phyloP scores from a whole-genome alignment of 2,888 invertebrate species.

The Meandrusa payeni region DNA sequence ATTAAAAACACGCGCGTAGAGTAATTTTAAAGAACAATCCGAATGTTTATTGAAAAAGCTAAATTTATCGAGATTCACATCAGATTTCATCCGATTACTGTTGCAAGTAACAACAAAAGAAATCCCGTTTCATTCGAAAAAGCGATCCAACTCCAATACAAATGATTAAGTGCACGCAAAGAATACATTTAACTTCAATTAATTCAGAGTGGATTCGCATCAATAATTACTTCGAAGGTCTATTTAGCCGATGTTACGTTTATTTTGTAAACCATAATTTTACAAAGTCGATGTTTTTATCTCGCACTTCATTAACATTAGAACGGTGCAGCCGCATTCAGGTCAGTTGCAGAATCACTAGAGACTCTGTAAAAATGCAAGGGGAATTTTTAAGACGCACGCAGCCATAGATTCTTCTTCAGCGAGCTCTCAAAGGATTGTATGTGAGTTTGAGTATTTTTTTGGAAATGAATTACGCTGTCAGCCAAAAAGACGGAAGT shows the following conservation, averaged over 20 bases:
- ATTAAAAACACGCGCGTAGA: neutral
- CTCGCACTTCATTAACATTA: too few relatives aligned
- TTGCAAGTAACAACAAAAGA: conserved; percentile 4
- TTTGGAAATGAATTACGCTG: too few relatives aligned
- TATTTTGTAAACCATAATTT: neutral
- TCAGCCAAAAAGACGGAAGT: too few relatives aligned
- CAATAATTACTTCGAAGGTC: conserved; percentile 11
- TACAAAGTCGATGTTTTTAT: too few relatives aligned
- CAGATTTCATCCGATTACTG: neutral
- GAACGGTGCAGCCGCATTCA: too few relatives aligned
- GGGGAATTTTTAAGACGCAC: too few relatives aligned
- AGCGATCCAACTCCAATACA: conserved; percentile 15
- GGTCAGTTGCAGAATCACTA: too few relatives aligned
- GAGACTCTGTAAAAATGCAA: too few relatives aligned
- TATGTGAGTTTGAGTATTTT: too few relatives aligned
- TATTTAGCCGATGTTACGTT: neutral
- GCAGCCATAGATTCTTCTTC: too few relatives aligned
- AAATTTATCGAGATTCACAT: neutral
- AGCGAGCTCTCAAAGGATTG: too few relatives aligned
- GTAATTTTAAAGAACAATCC: neutral
- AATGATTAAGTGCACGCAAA: conserved; percentile 21
- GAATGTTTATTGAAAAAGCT: neutral
- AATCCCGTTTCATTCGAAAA: conserved; percentile 12
- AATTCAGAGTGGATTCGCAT: conserved; percentile 5
- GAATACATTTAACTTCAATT: conserved; percentile 13